Conservation (phyloP, 2,888 invertebrate genomes). For the Polietes domitor region DNA sequence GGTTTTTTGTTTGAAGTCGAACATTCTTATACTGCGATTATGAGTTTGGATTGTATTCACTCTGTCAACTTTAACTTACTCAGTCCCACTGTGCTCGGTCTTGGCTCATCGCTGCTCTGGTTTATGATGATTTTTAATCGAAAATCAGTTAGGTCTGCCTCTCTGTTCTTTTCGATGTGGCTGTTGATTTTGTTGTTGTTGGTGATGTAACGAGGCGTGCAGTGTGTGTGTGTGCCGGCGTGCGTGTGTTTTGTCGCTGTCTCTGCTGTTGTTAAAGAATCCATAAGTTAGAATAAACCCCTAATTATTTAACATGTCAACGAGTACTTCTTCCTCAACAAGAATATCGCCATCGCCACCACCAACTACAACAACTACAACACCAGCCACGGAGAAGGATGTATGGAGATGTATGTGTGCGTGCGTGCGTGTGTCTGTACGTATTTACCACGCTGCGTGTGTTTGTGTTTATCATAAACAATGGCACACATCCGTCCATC, state of each 20-base stretch:
- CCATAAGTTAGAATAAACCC: conserved; percentile 30
- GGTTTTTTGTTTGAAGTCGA: too few relatives aligned
- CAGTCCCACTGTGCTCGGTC: background rate
- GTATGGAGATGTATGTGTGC: background rate
- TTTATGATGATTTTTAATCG: conserved; percentile 2
- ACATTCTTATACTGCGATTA: too few relatives aligned
- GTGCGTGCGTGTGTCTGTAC: background rate
- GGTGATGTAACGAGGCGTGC: background rate
- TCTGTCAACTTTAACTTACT: too few relatives aligned
- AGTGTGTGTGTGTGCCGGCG: background rate
- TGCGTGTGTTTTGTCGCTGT: background rate
- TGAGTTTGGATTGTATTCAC: too few relatives aligned
- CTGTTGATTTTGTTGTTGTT: too few relatives aligned
- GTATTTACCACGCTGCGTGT: conserved; percentile 19
- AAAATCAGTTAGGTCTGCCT: background rate
- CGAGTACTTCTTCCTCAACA: conserved; percentile 17
- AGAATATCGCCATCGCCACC: background rate
- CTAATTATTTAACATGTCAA: conserved; percentile 62
- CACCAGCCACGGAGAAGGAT: background rate
- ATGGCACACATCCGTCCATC: conserved; percentile 9
- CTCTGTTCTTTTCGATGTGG: background rate
- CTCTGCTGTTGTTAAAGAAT: background rate
- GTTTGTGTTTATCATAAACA: conserved; percentile 26
- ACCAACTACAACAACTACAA: too few relatives aligned
- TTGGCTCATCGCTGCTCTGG: background rate